Conservation (phyloP, 2,113 vertebrate species). For the Macrotis lagotis region DNA sequence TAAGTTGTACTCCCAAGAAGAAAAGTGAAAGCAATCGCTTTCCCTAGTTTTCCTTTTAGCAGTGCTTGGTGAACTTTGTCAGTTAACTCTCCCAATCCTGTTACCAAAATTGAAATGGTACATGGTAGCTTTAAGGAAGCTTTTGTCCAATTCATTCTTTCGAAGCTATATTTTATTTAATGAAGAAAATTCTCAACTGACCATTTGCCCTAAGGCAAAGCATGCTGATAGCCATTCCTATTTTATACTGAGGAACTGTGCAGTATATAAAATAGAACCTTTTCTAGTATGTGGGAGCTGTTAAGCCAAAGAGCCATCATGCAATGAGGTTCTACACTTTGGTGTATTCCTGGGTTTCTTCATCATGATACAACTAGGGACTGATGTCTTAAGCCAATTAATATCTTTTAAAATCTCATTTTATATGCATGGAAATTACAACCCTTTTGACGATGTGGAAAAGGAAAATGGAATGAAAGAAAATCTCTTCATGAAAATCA, state of each 20-base stretch:
- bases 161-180: slow-evolving; percentile 65
- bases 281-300: not conserved
- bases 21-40: slow-evolving; percentile 50
- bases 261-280: not conserved
- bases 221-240: slow-evolving; percentile 21
- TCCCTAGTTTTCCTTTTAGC: slow-evolving; percentile 36
- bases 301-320: not conserved
- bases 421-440: slow-evolving; percentile 3
- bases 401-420: slow-evolving; percentile 31
- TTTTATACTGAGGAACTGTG: not conserved
- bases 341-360: not conserved
- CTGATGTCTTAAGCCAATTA: not conserved
- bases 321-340: not conserved
- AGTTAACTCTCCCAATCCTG: slow-evolving; percentile 56
- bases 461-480: slow-evolving; percentile 34
- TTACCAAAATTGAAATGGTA: slow-evolving; percentile 71
- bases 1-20: slow-evolving; percentile 61
- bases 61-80: slow-evolving; percentile 62
- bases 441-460: not conserved
- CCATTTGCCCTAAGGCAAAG: slow-evolving; percentile 41
- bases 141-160: slow-evolving; percentile 42
- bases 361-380: not conserved
- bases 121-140: slow-evolving; percentile 42
- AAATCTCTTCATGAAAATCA: slow-evolving; percentile 41
- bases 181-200: slow-evolving; percentile 56